These are phyloP conservation scores for Pristionchus arcanus DNA, from an alignment of 2,888 invertebrate genomes.

Conservation along the genomic window DNA sequence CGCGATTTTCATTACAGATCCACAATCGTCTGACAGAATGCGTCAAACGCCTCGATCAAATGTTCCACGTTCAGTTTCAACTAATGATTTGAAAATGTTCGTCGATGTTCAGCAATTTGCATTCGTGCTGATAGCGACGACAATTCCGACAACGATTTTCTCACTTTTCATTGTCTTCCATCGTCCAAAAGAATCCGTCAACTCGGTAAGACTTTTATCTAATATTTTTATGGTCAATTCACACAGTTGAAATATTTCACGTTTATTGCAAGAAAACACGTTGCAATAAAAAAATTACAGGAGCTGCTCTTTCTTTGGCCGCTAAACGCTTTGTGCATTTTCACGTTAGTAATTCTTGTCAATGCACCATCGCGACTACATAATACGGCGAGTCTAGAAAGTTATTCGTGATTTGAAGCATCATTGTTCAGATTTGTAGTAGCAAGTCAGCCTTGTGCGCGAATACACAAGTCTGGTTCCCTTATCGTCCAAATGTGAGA, in stretches of 20 bases:
- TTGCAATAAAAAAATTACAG: not conserved
- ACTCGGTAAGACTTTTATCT: not conserved
- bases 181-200: not conserved
- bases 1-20: not conserved
- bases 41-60: slow-evolving; percentile 14
- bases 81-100: not conserved
- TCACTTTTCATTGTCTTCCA: not conserved
- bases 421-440: not conserved
- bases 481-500: slow-evolving; percentile 50
- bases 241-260: no score
- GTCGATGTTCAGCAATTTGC: slow-evolving; percentile 18
- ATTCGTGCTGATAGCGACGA: not conserved
- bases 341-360: slow-evolving; percentile 31
- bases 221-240: not conserved
- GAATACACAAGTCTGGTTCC: slow-evolving; percentile 49
- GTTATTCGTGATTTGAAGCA: not conserved
- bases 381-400: not conserved
- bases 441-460: slow-evolving; percentile 47
- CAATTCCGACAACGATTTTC: not conserved
- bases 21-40: slow-evolving; percentile 42
- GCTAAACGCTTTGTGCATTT: slow-evolving; percentile 32
- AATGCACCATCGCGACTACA: slow-evolving; percentile 35
- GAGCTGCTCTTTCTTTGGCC: not conserved
- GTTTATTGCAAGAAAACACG: not conserved
- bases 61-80: slow-evolving; percentile 22